A percentile compares a stretch with the other conserved stretches of the same genome.
These are phyloP conservation scores for Anoplius nigerrimus DNA, from an alignment of 2,888 invertebrate genomes.

Conservation along the genomic window DNA sequence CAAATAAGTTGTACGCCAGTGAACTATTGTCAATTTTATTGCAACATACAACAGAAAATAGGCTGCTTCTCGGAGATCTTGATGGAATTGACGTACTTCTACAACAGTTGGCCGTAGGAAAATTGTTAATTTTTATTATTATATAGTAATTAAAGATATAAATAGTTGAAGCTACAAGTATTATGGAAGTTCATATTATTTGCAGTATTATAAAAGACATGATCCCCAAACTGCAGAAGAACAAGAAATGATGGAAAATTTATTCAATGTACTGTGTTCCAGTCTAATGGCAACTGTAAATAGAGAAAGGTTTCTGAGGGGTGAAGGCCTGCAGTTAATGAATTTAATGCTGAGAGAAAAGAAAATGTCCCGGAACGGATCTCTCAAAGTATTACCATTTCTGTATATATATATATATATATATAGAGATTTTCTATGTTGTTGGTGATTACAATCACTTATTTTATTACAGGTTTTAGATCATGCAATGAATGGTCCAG, in stretches of 20 bases:
- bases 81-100: conserved; percentile 97
- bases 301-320: conserved; percentile 93
- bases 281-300: conserved; percentile 92
- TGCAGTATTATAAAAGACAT: conserved; percentile 92
- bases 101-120: conserved; percentile 91
- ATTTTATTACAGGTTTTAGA: conserved; percentile 81
- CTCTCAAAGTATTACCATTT: conserved; percentile 83
- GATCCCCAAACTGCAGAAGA: conserved; percentile 95
- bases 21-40: conserved; percentile 97
- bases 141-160: not conserved
- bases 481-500: conserved; percentile 95
- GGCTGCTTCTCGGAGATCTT: conserved; percentile 88
- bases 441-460: not conserved
- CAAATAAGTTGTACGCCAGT: conserved; percentile 95
- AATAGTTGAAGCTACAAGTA: not conserved
- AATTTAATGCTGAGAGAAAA: conserved; percentile 99
- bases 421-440: not conserved
- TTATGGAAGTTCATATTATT: conserved; percentile 22
- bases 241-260: conserved; percentile 98
- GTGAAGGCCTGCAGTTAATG: conserved; percentile 99
- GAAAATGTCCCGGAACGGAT: conserved; percentile 96
- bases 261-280: conserved; percentile 97
- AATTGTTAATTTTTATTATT: not conserved
- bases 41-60: conserved; percentile 91
- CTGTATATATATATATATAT: conserved; percentile 1